phyloP scores from a whole-genome alignment of 2,888 invertebrate genomes.

The Dynastes maya region DNA sequence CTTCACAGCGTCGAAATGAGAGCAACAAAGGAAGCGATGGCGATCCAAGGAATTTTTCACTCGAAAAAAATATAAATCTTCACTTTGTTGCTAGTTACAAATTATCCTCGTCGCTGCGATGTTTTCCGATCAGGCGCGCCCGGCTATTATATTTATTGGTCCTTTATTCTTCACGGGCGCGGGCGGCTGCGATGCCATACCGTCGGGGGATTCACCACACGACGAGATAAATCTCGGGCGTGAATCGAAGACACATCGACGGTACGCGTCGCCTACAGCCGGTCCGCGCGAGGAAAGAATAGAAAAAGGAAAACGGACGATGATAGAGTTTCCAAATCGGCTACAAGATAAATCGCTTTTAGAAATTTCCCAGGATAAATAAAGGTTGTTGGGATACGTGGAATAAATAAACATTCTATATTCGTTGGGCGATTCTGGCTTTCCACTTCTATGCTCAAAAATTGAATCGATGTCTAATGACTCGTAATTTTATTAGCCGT shows the following conservation, averaged over 20 bases:
- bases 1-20: too few species aligned
- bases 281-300: background rate
- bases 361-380: constrained; percentile 36
- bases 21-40: background rate
- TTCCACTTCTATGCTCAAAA: too few species aligned
- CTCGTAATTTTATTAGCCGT: too few species aligned
- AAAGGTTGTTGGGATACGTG: constrained; percentile 8
- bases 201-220: background rate
- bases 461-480: too few species aligned
- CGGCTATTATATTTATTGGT: constrained; percentile 43
- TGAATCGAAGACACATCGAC: constrained; percentile 20
- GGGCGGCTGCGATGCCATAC: background rate
- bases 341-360: constrained; percentile 35
- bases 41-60: constrained; percentile 11
- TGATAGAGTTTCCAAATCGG: constrained; percentile 42
- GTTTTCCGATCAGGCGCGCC: constrained; percentile 30
- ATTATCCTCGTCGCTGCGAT: constrained; percentile 34
- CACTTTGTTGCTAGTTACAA: constrained; percentile 34
- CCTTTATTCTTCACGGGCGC: constrained; percentile 32
- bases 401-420: background rate
- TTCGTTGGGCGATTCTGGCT: too few species aligned
- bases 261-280: background rate
- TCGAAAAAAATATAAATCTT: constrained; percentile 34
- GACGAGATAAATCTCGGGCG: constrained; percentile 32
- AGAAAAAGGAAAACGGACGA: constrained; percentile 20